phyloP scores from a whole-genome alignment of 2,113 vertebrate genomes.

The Peucedramus taeniatus region DNA sequence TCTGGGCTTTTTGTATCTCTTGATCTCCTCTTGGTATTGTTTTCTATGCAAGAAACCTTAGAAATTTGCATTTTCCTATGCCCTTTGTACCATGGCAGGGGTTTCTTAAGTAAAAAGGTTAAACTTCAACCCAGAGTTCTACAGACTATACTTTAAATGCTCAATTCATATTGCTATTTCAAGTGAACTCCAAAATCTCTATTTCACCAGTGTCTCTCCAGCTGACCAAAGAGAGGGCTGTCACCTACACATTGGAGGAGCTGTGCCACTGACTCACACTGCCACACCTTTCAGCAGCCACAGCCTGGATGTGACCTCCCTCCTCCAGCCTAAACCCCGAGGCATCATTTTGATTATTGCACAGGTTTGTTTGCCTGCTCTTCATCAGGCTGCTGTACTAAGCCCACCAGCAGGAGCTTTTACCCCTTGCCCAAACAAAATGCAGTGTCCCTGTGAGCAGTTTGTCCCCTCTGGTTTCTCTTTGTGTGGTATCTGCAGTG shows the following conservation, averaged over 20 bases:
- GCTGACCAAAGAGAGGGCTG: neutral
- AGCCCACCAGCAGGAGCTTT: neutral
- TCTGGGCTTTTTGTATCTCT: too few relatives aligned
- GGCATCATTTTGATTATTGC: neutral
- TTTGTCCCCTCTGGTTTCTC: neutral
- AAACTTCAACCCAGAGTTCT: too few relatives aligned
- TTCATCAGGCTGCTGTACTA: neutral
- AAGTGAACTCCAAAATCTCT: too few relatives aligned
- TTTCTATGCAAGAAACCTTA: too few relatives aligned
- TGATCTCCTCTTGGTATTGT: too few relatives aligned
- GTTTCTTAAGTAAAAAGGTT: too few relatives aligned
- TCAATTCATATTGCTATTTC: too few relatives aligned
- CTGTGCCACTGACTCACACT: neutral
- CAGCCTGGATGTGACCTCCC: neutral
- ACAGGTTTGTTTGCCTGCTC: neutral
- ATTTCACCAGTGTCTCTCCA: too few relatives aligned
- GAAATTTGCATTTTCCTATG: too few relatives aligned
- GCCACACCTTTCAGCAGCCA: neutral
- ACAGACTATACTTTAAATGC: too few relatives aligned
- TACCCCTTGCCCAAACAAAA: too few relatives aligned
- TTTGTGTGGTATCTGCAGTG: neutral
- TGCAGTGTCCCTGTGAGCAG: neutral
- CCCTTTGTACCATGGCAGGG: too few relatives aligned
- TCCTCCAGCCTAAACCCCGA: neutral
- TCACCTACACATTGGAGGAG: accelerated